Evolutionary conservation across 2,888 invertebrate genomes (phyloP).

Genomic region (Drosophila mercatorum): DNA sequence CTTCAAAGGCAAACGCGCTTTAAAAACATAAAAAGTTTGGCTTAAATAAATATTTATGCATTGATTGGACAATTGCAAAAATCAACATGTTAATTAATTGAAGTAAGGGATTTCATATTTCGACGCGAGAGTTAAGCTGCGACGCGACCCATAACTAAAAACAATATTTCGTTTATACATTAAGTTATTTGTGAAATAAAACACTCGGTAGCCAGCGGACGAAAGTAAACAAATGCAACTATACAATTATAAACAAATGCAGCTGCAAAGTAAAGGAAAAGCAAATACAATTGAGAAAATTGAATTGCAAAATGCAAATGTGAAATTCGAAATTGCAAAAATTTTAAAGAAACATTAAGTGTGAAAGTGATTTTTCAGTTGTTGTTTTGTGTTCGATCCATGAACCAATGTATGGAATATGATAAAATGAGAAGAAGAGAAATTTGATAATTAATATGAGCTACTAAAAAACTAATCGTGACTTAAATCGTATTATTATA

Average conservation of each 20-base stretch:
- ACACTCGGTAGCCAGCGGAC: conserved; percentile 17
- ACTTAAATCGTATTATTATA: too few relatives aligned
- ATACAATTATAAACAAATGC: conserved; percentile 38
- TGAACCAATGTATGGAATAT: not conserved
- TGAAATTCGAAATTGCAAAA: conserved; percentile 8
- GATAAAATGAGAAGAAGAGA: not conserved
- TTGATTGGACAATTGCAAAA: conserved; percentile 46
- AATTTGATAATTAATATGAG: too few relatives aligned
- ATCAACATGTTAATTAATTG: conserved; percentile 41
- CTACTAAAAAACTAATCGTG: too few relatives aligned
- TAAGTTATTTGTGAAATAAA: conserved; percentile 18
- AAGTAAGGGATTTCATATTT: conserved; percentile 2
- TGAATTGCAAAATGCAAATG: conserved; percentile 11
- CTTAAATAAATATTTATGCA: conserved; percentile 36
- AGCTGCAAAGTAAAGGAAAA: conserved; percentile 25
- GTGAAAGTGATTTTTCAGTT: not conserved
- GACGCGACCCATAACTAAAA: not conserved
- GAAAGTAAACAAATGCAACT: conserved; percentile 37
- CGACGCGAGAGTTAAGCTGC: not conserved
- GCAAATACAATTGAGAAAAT: not conserved
- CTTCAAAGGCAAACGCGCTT: conserved; percentile 43
- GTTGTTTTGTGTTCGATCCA: not conserved
- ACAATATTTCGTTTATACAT: conserved; percentile 12
- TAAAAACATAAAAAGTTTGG: not conserved
- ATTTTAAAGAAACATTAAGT: not conserved